Percentiles rank a stretch among this genome's conserved stretches.
Evolutionary conservation across 2,888 invertebrate genomes (phyloP).

Genomic region (Phania funesta): DNA sequence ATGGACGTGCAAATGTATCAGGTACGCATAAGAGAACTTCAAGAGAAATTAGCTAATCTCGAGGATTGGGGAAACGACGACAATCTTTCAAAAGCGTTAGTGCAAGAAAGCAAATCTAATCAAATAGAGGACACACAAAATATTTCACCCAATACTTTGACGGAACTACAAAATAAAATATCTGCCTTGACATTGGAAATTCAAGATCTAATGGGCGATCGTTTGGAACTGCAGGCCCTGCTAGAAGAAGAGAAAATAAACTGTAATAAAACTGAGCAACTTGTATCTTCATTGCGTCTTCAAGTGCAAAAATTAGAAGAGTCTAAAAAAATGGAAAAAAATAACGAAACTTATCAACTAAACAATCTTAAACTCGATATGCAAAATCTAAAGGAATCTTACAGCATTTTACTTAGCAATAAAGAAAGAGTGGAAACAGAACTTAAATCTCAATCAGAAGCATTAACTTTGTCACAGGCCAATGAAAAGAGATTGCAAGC

Average conservation of each 20-base stretch:
- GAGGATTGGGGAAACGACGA: conserved; percentile 80
- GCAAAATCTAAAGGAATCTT: conserved; percentile 71
- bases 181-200: conserved; percentile 82
- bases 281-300: conserved; percentile 72
- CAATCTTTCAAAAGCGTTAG: background rate
- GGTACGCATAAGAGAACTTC: conserved; percentile 86
- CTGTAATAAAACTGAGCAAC: conserved; percentile 74
- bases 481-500: conserved; percentile 49
- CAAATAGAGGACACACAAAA: background rate
- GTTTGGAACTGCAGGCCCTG: conserved; percentile 83
- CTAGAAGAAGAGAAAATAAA: conserved; percentile 82
- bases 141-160: background rate
- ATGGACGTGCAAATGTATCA: conserved; percentile 87
- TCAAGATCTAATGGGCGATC: conserved; percentile 83
- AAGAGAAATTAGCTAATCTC: conserved; percentile 84
- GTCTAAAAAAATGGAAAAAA: conserved; percentile 70
- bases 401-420: conserved; percentile 69
- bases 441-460: conserved; percentile 34
- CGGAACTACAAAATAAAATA: conserved; percentile 75
- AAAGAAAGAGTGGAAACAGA: conserved; percentile 61
- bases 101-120: background rate
- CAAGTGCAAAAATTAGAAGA: conserved; percentile 68
- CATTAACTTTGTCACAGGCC: conserved; percentile 24
- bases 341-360: conserved; percentile 71
- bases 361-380: conserved; percentile 72